phyloP scores from a whole-genome alignment of 2,113 vertebrate genomes.

The Cyprinus carpio region DNA sequence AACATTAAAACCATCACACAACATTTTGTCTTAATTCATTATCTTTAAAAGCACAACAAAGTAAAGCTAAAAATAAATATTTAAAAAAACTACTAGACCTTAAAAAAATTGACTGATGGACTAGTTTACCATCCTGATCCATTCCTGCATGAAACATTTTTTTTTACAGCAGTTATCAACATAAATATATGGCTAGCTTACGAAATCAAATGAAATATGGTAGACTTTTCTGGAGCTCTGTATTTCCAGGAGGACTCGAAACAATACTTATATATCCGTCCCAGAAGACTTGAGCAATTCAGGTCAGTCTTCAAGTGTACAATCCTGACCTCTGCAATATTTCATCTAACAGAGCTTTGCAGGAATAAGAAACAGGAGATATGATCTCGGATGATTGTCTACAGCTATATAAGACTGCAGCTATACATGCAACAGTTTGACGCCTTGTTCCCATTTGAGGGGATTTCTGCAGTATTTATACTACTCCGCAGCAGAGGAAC shows the following conservation, averaged over 20 bases:
- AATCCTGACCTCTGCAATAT: background rate
- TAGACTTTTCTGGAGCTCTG: background rate
- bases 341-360: background rate
- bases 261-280: background rate
- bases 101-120: no score
- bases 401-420: background rate
- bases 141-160: background rate
- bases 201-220: background rate
- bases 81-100: no score
- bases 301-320: conserved; percentile 28
- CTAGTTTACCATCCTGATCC: background rate
- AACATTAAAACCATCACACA: no score
- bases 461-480: conserved; percentile 9
- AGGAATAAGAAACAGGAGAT: conserved; percentile 1
- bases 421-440: background rate
- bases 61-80: no score
- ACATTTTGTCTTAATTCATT: no score
- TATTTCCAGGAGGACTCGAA: background rate
- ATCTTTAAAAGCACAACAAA: no score
- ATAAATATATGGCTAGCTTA: background rate
- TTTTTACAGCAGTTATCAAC: background rate
- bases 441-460: background rate
- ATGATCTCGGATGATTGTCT: background rate
- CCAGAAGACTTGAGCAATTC: background rate
- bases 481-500: background rate